Conservation (phyloP, 2,113 vertebrate species). For the Phylloscopus trochiloides region DNA sequence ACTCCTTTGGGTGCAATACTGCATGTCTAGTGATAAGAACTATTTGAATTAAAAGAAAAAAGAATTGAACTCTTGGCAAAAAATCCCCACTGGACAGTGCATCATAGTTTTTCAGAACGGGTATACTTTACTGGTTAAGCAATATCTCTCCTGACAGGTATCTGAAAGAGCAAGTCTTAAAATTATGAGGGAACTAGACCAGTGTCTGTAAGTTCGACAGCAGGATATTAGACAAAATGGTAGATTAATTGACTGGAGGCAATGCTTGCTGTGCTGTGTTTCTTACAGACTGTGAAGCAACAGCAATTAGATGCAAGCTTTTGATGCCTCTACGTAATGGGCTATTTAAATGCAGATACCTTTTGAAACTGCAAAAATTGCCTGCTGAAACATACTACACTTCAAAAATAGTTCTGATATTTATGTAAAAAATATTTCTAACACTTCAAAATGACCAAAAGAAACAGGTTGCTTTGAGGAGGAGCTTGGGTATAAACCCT, state of each 20-base stretch:
- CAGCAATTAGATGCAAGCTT: neutral
- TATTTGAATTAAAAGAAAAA: neutral
- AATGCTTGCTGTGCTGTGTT: neutral
- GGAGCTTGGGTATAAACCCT: neutral
- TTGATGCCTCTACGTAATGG: neutral
- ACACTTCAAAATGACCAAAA: neutral
- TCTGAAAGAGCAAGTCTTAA: neutral
- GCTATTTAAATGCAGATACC: neutral
- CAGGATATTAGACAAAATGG: neutral
- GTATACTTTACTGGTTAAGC: neutral
- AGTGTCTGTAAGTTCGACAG: neutral
- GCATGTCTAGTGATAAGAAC: neutral
- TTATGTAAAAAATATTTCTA: neutral
- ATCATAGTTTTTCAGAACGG: neutral
- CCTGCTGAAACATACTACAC: neutral
- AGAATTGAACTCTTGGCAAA: neutral
- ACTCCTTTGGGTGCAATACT: neutral
- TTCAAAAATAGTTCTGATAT: neutral
- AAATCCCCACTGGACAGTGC: neutral
- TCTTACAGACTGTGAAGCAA: neutral
- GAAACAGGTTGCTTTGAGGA: neutral
- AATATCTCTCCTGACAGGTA: neutral
- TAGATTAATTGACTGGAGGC: neutral
- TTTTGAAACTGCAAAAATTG: neutral
- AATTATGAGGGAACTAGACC: neutral